phyloP scores from a whole-genome alignment of 2,888 invertebrate genomes.

The Hylaea fasciaria region DNA sequence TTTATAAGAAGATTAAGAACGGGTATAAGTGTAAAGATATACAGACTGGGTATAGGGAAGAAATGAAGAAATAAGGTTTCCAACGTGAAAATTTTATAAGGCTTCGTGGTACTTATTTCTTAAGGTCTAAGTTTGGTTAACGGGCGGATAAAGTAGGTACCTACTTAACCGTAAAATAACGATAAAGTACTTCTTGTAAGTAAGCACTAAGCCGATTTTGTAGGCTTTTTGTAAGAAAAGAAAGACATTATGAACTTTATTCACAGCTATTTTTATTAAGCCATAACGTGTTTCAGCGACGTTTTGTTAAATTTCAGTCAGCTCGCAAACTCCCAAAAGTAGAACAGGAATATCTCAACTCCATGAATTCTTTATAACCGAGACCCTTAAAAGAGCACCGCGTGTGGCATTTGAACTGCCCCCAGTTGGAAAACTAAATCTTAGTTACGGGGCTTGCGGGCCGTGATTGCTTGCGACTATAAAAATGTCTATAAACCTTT shows the following conservation, averaged over 20 bases:
- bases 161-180: no score
- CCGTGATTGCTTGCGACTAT: slow-evolving; percentile 56
- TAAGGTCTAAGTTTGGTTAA: no score
- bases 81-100: slow-evolving; percentile 11
- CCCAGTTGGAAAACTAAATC: slow-evolving; percentile 52
- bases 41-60: slow-evolving; percentile 15
- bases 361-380: background rate
- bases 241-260: no score
- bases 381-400: background rate
- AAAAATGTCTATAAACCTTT: slow-evolving; percentile 66
- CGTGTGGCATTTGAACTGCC: background rate
- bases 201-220: no score
- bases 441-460: slow-evolving; percentile 50
- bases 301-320: no score
- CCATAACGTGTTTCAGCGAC: no score
- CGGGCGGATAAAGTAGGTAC: no score
- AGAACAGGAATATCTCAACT: background rate
- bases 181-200: no score
- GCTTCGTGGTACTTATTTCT: background rate
- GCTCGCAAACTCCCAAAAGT: no score
- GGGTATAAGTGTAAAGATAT: slow-evolving; percentile 34
- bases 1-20: slow-evolving; percentile 34
- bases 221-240: no score
- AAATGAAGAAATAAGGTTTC: slow-evolving; percentile 9
- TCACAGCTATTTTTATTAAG: no score